Conservation (phyloP, 2,113 vertebrate species). For the Butorides virescens region DNA sequence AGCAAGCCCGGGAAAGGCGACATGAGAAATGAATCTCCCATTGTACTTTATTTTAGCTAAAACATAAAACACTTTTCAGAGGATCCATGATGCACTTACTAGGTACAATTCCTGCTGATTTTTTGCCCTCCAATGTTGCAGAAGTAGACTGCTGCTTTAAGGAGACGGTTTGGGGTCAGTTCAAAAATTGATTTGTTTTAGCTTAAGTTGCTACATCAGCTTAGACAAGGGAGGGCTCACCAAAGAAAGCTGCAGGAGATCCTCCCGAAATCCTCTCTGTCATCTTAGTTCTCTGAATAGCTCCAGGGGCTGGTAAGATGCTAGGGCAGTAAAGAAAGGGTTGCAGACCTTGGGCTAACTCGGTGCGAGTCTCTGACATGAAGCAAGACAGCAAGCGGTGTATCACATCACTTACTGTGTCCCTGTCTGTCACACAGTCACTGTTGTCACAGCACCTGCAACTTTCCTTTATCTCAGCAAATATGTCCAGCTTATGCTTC, state of each 20-base stretch:
- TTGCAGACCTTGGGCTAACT: background rate
- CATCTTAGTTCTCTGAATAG: background rate
- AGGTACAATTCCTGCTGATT: background rate
- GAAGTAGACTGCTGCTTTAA: background rate
- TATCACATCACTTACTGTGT: background rate
- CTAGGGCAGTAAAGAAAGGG: background rate
- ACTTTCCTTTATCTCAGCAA: conserved; percentile 24
- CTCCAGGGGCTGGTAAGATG: background rate
- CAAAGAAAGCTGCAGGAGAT: background rate
- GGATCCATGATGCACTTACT: background rate
- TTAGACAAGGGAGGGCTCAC: background rate
- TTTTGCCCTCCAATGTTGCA: background rate
- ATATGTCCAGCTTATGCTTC: background rate
- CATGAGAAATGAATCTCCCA: background rate
- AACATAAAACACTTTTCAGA: background rate
- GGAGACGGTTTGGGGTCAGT: background rate
- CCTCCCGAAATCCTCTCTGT: background rate
- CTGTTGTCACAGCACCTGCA: background rate
- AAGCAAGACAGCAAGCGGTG: background rate
- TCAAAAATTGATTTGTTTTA: background rate
- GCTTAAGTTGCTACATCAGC: background rate
- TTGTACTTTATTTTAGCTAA: background rate
- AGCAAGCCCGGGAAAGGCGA: background rate
- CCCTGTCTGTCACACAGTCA: background rate
- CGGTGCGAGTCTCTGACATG: fast-evolving